Evolutionary conservation across 2,888 invertebrate genomes (phyloP).

Genomic region (Metellina segmentata): DNA sequence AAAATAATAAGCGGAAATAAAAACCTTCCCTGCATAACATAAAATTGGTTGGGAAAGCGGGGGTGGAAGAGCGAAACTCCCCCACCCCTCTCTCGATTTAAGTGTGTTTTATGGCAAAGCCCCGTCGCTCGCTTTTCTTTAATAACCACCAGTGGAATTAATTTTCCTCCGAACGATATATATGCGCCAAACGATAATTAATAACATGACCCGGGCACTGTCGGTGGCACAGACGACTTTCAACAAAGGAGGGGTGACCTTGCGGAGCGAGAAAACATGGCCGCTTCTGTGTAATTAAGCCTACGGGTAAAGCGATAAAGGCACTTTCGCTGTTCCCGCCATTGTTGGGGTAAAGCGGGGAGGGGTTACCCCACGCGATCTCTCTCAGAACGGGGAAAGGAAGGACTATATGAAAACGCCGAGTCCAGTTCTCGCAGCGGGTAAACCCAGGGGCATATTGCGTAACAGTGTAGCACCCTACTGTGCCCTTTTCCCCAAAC

Average conservation of each 20-base stretch:
- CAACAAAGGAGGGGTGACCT: conserved; percentile 56
- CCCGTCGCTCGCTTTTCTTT: conserved; percentile 49
- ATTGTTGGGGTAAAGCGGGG: conserved; percentile 20
- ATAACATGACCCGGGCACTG: conserved; percentile 52
- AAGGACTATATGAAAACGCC: conserved; percentile 63
- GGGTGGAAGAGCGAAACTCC: neutral
- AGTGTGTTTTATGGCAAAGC: conserved; percentile 66
- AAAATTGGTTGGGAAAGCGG: neutral
- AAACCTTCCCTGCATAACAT: neutral
- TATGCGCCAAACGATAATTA: conserved; percentile 64
- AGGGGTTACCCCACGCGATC: conserved; percentile 13
- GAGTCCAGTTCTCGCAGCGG: conserved; percentile 31
- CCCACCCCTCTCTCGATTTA: conserved; percentile 28
- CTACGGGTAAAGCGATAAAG: conserved; percentile 59
- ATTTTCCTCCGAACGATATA: conserved; percentile 60
- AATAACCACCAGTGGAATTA: conserved; percentile 67
- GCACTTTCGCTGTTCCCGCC: conserved; percentile 57
- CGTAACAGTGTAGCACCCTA: conserved; percentile 35
- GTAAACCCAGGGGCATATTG: conserved; percentile 64
- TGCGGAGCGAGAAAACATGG: conserved; percentile 25
- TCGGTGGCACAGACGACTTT: conserved; percentile 43
- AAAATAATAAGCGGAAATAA: conserved; percentile 15
- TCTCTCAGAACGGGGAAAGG: neutral
- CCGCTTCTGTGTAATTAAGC: conserved; percentile 63
- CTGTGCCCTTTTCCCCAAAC: conserved; percentile 12